Base-by-base conservation (phyloP, 2,888 invertebrate species). In the Microctonus aethiopoides region DNA sequence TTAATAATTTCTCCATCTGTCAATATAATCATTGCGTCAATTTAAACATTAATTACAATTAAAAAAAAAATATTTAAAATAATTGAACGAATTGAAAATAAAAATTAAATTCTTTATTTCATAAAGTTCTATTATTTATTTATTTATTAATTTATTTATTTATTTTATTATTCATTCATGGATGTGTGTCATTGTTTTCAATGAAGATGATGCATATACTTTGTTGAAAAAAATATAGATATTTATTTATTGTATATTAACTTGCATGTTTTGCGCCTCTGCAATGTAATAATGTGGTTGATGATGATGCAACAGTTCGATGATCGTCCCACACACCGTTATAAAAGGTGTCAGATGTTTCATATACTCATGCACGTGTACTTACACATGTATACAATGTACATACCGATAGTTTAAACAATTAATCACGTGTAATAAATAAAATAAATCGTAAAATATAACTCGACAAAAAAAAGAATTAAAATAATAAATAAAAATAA, bases 271-370 rank as follows among this genome's bases (percentile, higher is more conserved):
- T 56, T 13, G 63, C 52, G 71, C 68, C 63, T 68, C 51, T 54
- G 60, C 66, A 52, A 20, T 62, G 63, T 26, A 56, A n/a, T 46
- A 16, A 1, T 4, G 16, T 46, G 46, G 16, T 46, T 46, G 46
- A 46, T 46, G 46, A 61, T 76, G 74, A 74, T 72, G 76, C 74
- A 76, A 76, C 70, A 74, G 74, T 76, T 74, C 65, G 74, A 72
- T 62, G 73, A 67, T 76, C 76, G 73, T 71, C 76, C 76, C 73
- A 76, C 46, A 46, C 75, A 73, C 75, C 68, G 46, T 69, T 72
- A 70, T 61, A 73, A 74, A 75, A 68, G 72, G 57, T 68, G 71
- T 73, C 75, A 75, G 73, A 74, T 75, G 75, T 72, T 59, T n/a
- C 22, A 22, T 16, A 24, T n/a, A n/a, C n/a, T n/a, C n/a, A n/a